phyloP scores from a whole-genome alignment of 2,888 invertebrate species.

The Unio pictorum region DNA sequence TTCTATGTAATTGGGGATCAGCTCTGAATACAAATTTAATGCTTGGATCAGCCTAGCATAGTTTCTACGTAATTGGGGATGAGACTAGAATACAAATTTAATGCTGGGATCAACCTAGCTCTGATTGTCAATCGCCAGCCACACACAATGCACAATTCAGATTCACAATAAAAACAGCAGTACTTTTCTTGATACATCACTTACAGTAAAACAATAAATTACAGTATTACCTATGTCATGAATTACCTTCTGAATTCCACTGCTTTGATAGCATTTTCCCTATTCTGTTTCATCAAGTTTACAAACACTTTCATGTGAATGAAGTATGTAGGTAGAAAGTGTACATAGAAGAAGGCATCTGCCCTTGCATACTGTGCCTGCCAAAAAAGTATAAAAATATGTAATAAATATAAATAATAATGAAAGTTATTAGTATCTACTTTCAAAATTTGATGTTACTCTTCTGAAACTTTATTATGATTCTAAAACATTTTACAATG shows the following conservation, averaged over 20 bases:
- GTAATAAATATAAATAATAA: background rate
- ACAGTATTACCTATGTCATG: background rate
- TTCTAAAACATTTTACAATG: too few relatives aligned
- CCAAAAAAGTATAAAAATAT: constrained; percentile 5
- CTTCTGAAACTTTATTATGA: too few relatives aligned
- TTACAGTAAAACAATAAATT: background rate
- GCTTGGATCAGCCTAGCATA: too few relatives aligned
- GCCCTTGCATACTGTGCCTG: constrained; percentile 57
- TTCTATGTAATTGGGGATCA: too few relatives aligned
- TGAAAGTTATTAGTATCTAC: background rate
- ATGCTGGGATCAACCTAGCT: too few relatives aligned
- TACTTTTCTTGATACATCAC: background rate
- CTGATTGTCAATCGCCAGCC: too few relatives aligned
- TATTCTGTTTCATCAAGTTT: constrained; percentile 53
- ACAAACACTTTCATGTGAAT: constrained; percentile 55
- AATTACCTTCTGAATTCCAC: constrained; percentile 52
- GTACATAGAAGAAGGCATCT: constrained; percentile 60
- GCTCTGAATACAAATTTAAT: too few relatives aligned
- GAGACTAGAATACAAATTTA: too few relatives aligned
- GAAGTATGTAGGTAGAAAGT: constrained; percentile 53
- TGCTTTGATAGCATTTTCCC: constrained; percentile 44
- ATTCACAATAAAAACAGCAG: background rate
- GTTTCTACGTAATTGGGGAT: too few relatives aligned
- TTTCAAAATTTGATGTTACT: too few relatives aligned
- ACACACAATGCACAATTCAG: too few relatives aligned